A percentile compares a stretch with the other conserved stretches of the same genome.
phyloP scores from a whole-genome alignment of 2,113 vertebrate species.

The Podilymbus podiceps region DNA sequence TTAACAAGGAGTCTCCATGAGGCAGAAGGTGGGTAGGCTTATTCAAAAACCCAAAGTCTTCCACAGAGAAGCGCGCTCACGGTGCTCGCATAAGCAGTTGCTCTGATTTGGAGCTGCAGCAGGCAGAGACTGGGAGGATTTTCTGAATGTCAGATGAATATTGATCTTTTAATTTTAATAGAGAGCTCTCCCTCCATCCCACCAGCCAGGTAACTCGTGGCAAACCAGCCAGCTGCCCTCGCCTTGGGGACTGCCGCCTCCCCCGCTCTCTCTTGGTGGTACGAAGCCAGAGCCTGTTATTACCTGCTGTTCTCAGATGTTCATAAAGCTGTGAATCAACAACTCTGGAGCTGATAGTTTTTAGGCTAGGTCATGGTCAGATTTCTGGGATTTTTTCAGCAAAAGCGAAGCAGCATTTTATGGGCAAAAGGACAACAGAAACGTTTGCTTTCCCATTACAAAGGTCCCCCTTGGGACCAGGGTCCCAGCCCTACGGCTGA shows the following conservation, averaged over 20 bases:
- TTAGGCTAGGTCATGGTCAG: neutral
- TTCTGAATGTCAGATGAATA: neutral
- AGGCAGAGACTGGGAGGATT: neutral
- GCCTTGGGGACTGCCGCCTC: neutral
- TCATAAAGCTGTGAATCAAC: neutral
- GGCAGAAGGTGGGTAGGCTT: neutral
- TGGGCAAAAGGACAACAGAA: neutral
- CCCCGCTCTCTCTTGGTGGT: neutral
- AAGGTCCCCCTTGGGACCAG: accelerated
- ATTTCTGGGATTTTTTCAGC: neutral
- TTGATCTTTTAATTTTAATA: neutral
- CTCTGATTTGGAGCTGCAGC: neutral
- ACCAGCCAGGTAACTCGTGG: neutral
- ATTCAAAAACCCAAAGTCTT: neutral
- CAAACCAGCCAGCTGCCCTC: neutral
- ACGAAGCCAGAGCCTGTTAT: neutral
- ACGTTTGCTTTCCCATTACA: neutral
- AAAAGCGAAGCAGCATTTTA: neutral
- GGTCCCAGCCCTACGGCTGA: neutral
- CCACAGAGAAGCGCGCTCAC: neutral
- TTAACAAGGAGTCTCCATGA: neutral
- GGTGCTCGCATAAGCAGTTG: neutral
- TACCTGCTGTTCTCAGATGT: neutral
- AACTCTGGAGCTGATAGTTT: accelerated
- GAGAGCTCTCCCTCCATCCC: neutral